Conservation (phyloP, 2,888 invertebrate genomes). For the Chesias legatella region DNA sequence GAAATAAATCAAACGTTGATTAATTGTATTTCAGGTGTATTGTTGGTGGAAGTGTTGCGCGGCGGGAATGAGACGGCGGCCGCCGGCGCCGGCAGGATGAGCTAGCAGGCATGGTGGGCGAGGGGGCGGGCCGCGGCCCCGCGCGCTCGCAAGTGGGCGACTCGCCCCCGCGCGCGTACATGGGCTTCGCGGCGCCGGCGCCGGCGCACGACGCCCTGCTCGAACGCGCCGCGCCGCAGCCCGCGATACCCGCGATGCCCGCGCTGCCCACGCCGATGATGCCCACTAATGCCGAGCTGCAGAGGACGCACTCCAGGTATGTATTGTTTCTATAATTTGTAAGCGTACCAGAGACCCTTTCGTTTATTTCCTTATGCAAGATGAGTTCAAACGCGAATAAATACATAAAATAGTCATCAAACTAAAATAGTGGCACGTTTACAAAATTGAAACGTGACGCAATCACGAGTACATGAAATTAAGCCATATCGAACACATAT, state of each 20-base stretch:
- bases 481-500: too few species aligned
- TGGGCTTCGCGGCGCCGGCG: slow-evolving; percentile 80
- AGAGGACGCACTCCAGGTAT: slow-evolving; percentile 86
- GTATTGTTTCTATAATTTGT: too few species aligned
- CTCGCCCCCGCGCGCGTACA: slow-evolving; percentile 80
- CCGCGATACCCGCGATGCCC: slow-evolving; percentile 29
- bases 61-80: slow-evolving; percentile 56
- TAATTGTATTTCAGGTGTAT: slow-evolving; percentile 10
- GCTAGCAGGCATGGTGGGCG: slow-evolving; percentile 80
- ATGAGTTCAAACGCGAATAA: too few species aligned
- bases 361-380: too few species aligned
- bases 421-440: too few species aligned
- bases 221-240: slow-evolving; percentile 57
- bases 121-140: slow-evolving; percentile 83
- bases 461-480: too few species aligned
- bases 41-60: slow-evolving; percentile 48
- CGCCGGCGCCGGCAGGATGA: slow-evolving; percentile 70
- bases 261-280: slow-evolving; percentile 47
- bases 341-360: too few species aligned
- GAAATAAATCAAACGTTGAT: too few species aligned
- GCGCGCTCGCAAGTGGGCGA: slow-evolving; percentile 82
- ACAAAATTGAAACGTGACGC: too few species aligned
- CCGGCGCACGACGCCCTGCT: slow-evolving; percentile 78
- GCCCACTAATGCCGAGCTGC: slow-evolving; percentile 68
- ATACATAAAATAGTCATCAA: too few species aligned